Conservation (phyloP, 53 echinoderm and acorn worm genomes). For the Zoroaster sp. region DNA sequence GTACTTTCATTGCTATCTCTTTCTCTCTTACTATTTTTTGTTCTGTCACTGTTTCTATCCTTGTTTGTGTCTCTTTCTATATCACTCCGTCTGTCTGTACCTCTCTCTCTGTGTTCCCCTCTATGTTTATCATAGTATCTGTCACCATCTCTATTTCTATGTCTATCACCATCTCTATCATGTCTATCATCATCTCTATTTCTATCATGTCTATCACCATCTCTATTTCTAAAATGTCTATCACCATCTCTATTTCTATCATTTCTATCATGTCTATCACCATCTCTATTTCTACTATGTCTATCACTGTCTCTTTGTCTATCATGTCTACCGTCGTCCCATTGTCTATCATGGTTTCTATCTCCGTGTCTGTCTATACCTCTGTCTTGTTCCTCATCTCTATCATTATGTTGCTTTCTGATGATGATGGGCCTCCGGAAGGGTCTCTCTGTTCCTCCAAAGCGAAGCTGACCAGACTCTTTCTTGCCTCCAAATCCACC, state of each 20-base stretch:
- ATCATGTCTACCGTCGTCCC: not conserved
- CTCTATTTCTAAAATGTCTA: slow-evolving; percentile 15
- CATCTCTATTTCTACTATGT: slow-evolving; percentile 22
- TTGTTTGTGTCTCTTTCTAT: not conserved
- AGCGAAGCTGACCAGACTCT: slow-evolving; percentile 95
- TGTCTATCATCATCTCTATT: slow-evolving; percentile 53
- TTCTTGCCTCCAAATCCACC: slow-evolving; percentile 99
- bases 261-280: slow-evolving; percentile 5
- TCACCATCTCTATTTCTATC: slow-evolving; percentile 15
- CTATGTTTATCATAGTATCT: not conserved
- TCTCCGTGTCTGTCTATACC: not conserved
- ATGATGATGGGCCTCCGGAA: slow-evolving; percentile 82
- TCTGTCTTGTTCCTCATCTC: slow-evolving; percentile 2
- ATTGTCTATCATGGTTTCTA: slow-evolving; percentile 3
- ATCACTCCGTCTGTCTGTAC: not conserved
- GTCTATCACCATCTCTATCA: slow-evolving; percentile 10
- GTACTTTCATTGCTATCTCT: slow-evolving; percentile 47
- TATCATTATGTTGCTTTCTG: not conserved
- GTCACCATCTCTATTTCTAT: not conserved
- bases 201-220: slow-evolving; percentile 21
- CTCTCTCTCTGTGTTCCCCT: slow-evolving; percentile 1
- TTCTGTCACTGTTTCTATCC: slow-evolving; percentile 15
- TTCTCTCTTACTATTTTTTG: slow-evolving; percentile 49
- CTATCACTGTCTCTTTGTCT: not conserved
- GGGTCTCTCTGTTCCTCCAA: slow-evolving; percentile 91